phyloP scores from a whole-genome alignment of 2,888 invertebrate genomes.

The Trichopria drosophilae region DNA sequence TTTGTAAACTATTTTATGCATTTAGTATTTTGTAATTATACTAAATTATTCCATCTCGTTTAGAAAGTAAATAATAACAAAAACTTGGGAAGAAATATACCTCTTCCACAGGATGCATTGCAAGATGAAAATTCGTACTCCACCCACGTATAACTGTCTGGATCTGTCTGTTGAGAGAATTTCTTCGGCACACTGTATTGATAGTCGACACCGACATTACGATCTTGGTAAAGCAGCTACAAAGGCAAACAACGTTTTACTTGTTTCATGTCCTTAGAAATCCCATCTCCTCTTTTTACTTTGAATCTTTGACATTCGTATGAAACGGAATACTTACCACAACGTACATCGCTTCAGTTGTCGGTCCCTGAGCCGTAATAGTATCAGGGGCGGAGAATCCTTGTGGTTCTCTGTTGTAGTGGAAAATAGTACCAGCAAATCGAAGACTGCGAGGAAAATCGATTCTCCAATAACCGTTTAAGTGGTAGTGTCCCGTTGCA shows the following conservation, averaged over 20 bases:
- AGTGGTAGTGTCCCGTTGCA: constrained; percentile 78
- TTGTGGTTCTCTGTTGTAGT: constrained; percentile 81
- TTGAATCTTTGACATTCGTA: not conserved
- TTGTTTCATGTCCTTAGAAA: no score
- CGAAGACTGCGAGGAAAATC: constrained; percentile 80
- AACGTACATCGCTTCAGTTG: constrained; percentile 84
- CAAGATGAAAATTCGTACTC: constrained; percentile 78
- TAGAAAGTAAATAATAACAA: constrained; percentile 4
- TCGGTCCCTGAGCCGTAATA: constrained; percentile 82
- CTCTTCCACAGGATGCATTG: constrained; percentile 87
- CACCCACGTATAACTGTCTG: constrained; percentile 83
- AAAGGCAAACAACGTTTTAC: constrained; percentile 40
- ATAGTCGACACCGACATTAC: constrained; percentile 82
- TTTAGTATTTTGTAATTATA: not conserved
- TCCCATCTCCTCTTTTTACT: no score
- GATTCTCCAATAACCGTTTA: constrained; percentile 94
- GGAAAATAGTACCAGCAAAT: constrained; percentile 84
- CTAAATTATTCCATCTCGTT: not conserved
- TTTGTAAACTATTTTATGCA: not conserved
- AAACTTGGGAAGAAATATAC: constrained; percentile 58
- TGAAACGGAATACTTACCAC: constrained; percentile 66
- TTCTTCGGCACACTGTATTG: constrained; percentile 86
- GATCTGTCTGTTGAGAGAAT: constrained; percentile 66
- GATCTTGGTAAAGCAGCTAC: constrained; percentile 79
- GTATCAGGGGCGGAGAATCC: constrained; percentile 84